Evolutionary conservation across 2,888 invertebrate species (phyloP).

Genomic region (Rhaphigaster nebulosa): DNA sequence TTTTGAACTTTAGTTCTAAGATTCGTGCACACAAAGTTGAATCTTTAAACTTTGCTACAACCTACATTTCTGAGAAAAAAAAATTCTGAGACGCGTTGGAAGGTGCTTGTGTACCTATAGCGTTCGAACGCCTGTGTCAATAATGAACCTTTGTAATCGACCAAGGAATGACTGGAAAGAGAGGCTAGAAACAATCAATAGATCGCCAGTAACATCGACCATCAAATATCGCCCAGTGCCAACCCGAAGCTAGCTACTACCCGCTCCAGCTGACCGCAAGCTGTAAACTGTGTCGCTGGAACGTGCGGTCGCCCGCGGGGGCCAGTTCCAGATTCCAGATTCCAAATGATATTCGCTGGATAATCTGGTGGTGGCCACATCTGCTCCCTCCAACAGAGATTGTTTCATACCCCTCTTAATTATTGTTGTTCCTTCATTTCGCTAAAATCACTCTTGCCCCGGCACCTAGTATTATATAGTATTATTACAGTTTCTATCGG

Average conservation of each 20-base stretch:
- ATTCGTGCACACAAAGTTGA: no score
- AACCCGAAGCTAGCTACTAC: neutral
- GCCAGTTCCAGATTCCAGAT: neutral
- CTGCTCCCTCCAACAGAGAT: neutral
- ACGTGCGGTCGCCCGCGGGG: neutral
- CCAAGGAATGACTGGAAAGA: no score
- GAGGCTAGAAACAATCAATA: no score
- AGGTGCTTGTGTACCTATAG: no score
- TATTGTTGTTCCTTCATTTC: neutral
- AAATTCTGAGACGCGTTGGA: no score
- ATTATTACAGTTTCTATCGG: no score
- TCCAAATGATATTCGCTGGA: constrained; percentile 4
- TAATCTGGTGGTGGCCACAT: neutral
- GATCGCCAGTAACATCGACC: neutral
- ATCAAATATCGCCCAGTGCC: neutral
- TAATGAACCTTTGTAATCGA: no score
- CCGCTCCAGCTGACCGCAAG: neutral
- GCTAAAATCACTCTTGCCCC: neutral
- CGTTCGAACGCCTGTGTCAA: no score
- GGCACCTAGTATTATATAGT: no score
- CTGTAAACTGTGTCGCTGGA: constrained; percentile 17
- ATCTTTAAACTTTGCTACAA: no score
- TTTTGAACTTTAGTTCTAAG: no score
- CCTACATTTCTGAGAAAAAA: no score
- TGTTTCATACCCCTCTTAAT: neutral